Percentiles rank a stretch among this genome's conserved stretches.
These are phyloP conservation scores for Lasioglossum lativentre DNA, from an alignment of 2,888 invertebrate species.

Conservation along the genomic window DNA sequence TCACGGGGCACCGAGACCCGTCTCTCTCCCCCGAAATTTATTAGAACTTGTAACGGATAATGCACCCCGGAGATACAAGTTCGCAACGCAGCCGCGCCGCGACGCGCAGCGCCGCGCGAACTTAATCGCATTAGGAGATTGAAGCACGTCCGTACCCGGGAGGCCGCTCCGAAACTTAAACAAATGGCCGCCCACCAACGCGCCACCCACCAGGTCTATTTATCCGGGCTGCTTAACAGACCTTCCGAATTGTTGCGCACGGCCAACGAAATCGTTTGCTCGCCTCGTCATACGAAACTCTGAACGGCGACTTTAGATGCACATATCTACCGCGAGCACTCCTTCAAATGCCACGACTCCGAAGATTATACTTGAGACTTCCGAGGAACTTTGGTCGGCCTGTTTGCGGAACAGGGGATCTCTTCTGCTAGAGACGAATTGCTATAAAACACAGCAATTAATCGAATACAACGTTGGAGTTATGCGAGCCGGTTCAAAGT, in stretches of 20 bases:
- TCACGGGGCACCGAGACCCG: conserved; percentile 17
- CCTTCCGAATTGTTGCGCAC: conserved; percentile 21
- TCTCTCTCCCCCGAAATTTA: conserved; percentile 46
- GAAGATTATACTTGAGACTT: background rate
- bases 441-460: background rate
- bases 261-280: conserved; percentile 11
- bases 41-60: conserved; percentile 58
- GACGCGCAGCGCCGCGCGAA: conserved; percentile 24
- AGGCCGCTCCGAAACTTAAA: conserved; percentile 50
- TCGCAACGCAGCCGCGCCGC: conserved; percentile 1
- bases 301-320: background rate
- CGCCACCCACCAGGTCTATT: conserved; percentile 10
- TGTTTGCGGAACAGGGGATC: background rate
- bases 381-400: background rate
- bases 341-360: background rate
- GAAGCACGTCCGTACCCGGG: conserved; percentile 55
- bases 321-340: background rate
- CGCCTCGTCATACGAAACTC: background rate
- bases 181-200: conserved; percentile 38
- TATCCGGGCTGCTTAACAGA: conserved; percentile 40
- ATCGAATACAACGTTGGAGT: too few species aligned
- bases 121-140: conserved; percentile 74
- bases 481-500: too few species aligned
- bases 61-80: conserved; percentile 52
- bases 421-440: background rate